Conservation (phyloP, 2,797 vertebrate species). For the Darevskia nairensis region DNA sequence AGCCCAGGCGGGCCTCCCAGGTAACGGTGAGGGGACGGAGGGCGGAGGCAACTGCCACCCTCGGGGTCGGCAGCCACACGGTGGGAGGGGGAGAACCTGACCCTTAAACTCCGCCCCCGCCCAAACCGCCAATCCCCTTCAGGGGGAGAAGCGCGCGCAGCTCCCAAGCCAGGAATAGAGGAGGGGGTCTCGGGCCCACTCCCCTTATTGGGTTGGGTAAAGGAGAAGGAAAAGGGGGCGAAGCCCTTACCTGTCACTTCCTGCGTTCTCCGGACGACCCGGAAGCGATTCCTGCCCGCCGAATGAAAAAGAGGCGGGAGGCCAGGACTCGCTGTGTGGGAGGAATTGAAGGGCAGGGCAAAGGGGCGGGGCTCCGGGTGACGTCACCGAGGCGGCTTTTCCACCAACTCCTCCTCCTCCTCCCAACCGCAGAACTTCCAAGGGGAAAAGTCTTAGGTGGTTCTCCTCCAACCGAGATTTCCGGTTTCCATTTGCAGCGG, state of each 20-base stretch:
- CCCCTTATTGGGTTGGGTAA: background rate
- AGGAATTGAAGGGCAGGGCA: no score
- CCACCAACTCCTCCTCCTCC: background rate
- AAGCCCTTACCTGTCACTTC: conserved; percentile 35
- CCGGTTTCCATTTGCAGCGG: background rate
- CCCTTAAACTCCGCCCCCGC: background rate
- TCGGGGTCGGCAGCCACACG: no score
- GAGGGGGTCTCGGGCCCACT: background rate
- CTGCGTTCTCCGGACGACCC: conserved; percentile 7
- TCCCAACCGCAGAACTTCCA: background rate
- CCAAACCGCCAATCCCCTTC: background rate
- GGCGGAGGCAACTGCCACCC: accelerated
- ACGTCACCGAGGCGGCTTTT: background rate
- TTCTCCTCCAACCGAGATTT: background rate
- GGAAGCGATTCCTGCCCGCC: background rate
- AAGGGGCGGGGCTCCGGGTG: background rate
- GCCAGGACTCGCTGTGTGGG: no score
- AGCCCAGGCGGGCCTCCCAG: background rate
- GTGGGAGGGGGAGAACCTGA: no score
- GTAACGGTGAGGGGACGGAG: background rate
- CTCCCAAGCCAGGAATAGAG: background rate
- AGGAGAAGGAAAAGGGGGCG: background rate
- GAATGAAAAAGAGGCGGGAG: no score
- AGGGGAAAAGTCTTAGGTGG: background rate
- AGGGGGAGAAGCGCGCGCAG: background rate